Base-by-base conservation (phyloP, 92 coral and sea anemone genomes). In the Umimayanthus kanabou region DNA sequence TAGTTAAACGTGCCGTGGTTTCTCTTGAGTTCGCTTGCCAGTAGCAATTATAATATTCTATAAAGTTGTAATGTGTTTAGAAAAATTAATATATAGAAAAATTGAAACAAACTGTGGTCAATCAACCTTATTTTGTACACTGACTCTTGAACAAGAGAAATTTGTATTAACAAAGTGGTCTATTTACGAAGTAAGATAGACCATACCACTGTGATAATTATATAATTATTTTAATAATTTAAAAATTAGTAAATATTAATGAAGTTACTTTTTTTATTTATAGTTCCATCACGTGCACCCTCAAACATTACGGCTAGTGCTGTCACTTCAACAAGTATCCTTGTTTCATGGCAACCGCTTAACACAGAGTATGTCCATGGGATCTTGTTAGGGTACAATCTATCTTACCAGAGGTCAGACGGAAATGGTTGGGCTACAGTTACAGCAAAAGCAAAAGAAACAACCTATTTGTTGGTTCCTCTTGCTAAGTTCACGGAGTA, bases 231-330 rank as follows among this genome's bases (percentile, higher is more conserved):
- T 2, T 33, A 33, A 33, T 33, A 33, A 33, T 33, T 33, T 33
- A 2, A 33, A 33, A 33, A 33, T 33, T 33, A 33, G 1, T 33
- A 33, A 6, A 15, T 1, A 76, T 43, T 43, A 76, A 6, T 49
- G 20, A 42, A 9, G 37, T 82, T 0, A 25, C 43, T 10, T 67
- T 20, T 39, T 40, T 15, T 84, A 23, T 20, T 45, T 28, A 39
- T 73, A 87, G 89, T 87, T 77, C 89, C 89, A 79, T 57, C 74
- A 22, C 85, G 81, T 43, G 85, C 89, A 9, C 89, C 89, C 22
- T 65, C 81, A 6, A 79, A 79, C 15, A 18, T 87, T 11, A 33
- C 18, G n/a, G 84, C 67, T 42, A 20, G 4, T 53, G 72, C 80
- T 77, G 43, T 84, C 28, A 76, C 85, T 40, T 87, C 89, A n/a